These are phyloP conservation scores for Genyomyrus donnyi DNA, from an alignment of 2,113 vertebrate species.

Conservation along the genomic window DNA sequence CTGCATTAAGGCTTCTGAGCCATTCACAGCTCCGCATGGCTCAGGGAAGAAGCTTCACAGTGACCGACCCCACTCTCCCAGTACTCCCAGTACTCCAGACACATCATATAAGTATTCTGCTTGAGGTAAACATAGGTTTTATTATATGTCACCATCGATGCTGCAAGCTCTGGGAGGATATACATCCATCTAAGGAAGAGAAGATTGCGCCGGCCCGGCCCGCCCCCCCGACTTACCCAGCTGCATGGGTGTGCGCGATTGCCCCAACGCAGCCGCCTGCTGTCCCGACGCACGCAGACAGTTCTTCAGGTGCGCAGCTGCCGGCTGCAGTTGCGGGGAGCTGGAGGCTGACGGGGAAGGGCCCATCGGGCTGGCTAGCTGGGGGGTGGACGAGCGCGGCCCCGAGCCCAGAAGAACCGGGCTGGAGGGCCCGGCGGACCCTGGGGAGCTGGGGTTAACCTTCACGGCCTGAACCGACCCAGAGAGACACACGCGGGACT, in stretches of 20 bases:
- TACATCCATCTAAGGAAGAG: not conserved
- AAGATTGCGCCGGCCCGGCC: not conserved
- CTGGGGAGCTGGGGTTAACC: constrained; percentile 57
- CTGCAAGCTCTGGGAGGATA: not conserved
- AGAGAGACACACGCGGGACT: constrained; percentile 53
- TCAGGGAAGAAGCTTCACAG: constrained; percentile 8
- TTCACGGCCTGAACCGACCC: constrained; percentile 57
- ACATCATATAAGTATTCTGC: not conserved
- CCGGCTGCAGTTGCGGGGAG: constrained; percentile 61
- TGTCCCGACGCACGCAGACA: constrained; percentile 74
- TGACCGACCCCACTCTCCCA: constrained; percentile 23
- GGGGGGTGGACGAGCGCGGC: constrained; percentile 51
- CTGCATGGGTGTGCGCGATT: constrained; percentile 67
- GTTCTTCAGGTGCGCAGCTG: constrained; percentile 68
- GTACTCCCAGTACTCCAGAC: not conserved
- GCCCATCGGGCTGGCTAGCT: constrained; percentile 62
- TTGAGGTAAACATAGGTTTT: constrained; percentile 14
- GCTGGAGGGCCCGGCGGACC: constrained; percentile 61
- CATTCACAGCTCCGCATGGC: not conserved
- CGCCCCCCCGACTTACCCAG: constrained; percentile 63
- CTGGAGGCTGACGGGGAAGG: constrained; percentile 21
- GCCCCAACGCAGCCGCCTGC: constrained; percentile 51
- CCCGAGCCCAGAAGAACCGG: constrained; percentile 58
- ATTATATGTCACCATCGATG: not conserved
- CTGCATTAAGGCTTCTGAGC: not conserved